Base-by-base conservation (phyloP, 1,140 invertebrate species). In the Drosophila tropicalis region DNA sequence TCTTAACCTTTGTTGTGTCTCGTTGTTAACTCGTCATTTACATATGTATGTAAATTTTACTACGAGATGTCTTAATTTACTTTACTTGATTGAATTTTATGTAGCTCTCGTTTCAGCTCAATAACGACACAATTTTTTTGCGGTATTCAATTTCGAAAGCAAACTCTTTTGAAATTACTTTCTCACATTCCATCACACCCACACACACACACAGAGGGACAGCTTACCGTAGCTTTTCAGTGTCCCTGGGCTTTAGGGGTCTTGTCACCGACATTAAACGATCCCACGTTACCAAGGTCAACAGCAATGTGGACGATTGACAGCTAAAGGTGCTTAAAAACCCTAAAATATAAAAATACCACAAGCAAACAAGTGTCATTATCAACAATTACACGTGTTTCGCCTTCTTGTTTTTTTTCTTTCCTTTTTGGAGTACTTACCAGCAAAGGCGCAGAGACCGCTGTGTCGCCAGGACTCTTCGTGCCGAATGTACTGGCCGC, bases 321-420 rank as follows among this genome's bases (percentile, higher is more conserved):
- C 94, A 95, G 56, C 95, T 95, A 58, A 95, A 93, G 15, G 95
- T 96, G 75, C 94, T 95, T 40, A 96, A 89, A 75, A 95, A 94
- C 12, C 95, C 95, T 92, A 92, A 82, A 80, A 57, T 6, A 19
- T 13, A 15, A 72, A 29, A 1, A 32, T 17, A 67, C 39, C 34
- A 36, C 34, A 36, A n/a, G 44, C 34, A 36, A 60, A 65, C 6
- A 36, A 36, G 34, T 12, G 9, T 12, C 34, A 12, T 12, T 29
- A 29, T 29, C 2, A 29, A 12, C 34, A 36, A 36, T 36, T 36
- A 36, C 34, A 36, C 34, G 34, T 36, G 34, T 36, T 36, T 36
- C 10, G 34, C 29, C 29, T 29, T 29, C 0, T 25, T 3, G 22
- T 25, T 6, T 29, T 29, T 29, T 6, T 29, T 29, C 4, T 25